Evolutionary conservation across 2,888 invertebrate species (phyloP), one percentile per base, ranked within the genome.

Genomic region (Scelioninae gen. 2): DNA sequence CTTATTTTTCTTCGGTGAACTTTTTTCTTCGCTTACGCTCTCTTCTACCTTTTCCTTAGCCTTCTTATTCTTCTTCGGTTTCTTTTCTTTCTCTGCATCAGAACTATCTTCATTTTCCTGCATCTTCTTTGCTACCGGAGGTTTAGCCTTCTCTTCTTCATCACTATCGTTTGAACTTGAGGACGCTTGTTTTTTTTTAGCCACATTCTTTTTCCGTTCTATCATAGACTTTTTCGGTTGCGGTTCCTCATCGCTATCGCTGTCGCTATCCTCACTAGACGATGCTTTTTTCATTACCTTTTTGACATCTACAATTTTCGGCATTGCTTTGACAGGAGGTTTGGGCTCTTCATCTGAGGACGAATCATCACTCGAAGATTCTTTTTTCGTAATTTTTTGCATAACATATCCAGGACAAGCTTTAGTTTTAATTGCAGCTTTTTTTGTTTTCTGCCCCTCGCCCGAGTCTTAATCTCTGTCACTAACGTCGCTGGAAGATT

Each of bases 131-230:
- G 13, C 81, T 81, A 33, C 77, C 78, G 2, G 78, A 77, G 37
- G 4, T n/a, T 53, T 39, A n/a, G 55, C 48, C 13, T 25, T 45
- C 4, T 77, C 74, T 11, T 83, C 82, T 2, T 84, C 84, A 1
- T 78, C 78, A 15, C 82, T 83, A 1, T 83, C 83, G 19, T 85
- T 84, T 1, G 82, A 83, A 10, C 80, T 81, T 1, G 64, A 63
- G 0, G 81, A 79, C 41, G 53, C 79, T 70, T 78, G 11, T 77
- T 25, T 78, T 75, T 37, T 81, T 60, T 61, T 79, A 77, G 57
- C 79, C 70, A 78, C 28, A 77, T 25, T 78, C 75, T 39, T 81
- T 60, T 63, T 79, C 77, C n/a, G n/a, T n/a, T 15, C 50, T 19
- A 39, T 65, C 9, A 48, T 43, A 10, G 60, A 6, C 52, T 82